Base-by-base conservation (phyloP, 2,797 vertebrate species). In the Denticeps clupeoides region DNA sequence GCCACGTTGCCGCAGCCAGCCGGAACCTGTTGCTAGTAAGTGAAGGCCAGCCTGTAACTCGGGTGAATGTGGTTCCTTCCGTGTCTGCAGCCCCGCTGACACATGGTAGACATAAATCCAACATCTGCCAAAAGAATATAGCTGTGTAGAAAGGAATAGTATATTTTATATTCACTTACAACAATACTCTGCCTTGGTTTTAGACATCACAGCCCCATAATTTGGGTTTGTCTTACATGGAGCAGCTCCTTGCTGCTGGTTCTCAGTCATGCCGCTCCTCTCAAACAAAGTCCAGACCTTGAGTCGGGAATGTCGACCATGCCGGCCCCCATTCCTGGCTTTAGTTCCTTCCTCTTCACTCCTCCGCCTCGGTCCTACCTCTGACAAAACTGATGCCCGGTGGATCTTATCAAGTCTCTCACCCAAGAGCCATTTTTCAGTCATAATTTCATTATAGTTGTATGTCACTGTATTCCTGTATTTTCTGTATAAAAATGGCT, bases 241-340 rank as follows among this genome's bases (percentile, higher is more conserved):
- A 68, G 43, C 29, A 27, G 50, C 56, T 53, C 45, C 45, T 19
- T 5, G 32, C 33, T 52, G 23, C 35, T 68, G 49, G 45, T 52
- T 31, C 29, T 15, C 7, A 12, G 24, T 29, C 29, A 50, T 47
- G 24, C 38, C 1, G 7, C 22, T 53, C 38, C 46, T 15, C 33
- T 53, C 62, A 62, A 60, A 65, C 62, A 68, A 59, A 56, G 38
- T 13, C 6, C 25, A 52, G 57, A 41, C 49, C 41, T 60, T 48
- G 40, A 58, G 50, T 13, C n/a, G 63, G 63, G 60, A 65, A 68
- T 62, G 29, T 41, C 19, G 13, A 49, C 23, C 48, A 35, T 43
- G 41, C 49, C 40, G 2, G 10, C 6, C 28, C 18, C 15, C 25
- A 27, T 16, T 19, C 41, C 5, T 28, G 41, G 26, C 47, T 47